Evolutionary conservation across 2,113 vertebrate genomes (phyloP).

Genomic region (Amblyornis subalaris): DNA sequence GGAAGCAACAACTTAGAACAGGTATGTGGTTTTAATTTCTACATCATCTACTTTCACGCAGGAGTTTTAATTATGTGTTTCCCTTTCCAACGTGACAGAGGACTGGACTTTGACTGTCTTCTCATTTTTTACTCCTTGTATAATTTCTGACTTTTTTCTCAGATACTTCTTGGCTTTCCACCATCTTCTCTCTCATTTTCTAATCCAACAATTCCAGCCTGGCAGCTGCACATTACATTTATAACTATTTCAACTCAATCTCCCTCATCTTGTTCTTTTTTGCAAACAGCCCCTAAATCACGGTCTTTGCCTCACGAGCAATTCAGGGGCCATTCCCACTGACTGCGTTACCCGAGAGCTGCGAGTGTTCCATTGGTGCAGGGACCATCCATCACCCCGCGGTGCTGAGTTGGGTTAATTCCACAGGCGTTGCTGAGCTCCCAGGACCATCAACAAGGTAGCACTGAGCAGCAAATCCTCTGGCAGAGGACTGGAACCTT

Average conservation of each 20-base stretch:
- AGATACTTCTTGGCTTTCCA: constrained; percentile 12
- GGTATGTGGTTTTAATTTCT: background rate
- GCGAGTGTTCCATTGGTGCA: background rate
- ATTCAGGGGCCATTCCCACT: background rate
- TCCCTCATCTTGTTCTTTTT: background rate
- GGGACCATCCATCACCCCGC: background rate
- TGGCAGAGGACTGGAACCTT: background rate
- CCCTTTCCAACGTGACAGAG: background rate
- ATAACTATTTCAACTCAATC: background rate
- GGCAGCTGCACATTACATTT: background rate
- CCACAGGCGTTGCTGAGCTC: background rate
- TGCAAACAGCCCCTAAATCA: background rate
- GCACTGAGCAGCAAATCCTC: background rate
- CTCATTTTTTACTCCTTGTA: background rate
- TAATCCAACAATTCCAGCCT: background rate
- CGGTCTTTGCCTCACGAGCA: accelerated
- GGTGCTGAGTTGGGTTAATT: accelerated
- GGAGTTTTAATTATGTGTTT: background rate
- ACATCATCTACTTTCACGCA: background rate
- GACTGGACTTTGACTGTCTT: background rate
- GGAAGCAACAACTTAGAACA: background rate
- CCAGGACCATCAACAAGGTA: background rate
- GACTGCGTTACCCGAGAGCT: accelerated
- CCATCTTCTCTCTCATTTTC: background rate
- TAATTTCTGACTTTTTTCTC: background rate